phyloP scores from a whole-genome alignment of 2,797 vertebrate species.

The Parauchenoglanis ngamensis region DNA sequence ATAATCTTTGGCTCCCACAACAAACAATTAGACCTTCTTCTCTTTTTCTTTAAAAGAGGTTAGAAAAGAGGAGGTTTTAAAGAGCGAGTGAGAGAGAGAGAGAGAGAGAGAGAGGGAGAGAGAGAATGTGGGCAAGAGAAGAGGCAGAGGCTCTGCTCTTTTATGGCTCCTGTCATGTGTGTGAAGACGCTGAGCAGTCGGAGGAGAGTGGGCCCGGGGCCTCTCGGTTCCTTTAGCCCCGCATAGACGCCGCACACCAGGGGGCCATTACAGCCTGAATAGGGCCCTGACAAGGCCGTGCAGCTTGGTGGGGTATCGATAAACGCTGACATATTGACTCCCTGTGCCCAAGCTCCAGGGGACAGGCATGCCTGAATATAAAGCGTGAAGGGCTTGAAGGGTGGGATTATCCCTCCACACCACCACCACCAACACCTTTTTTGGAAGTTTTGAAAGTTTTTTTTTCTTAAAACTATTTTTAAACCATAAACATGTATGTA shows the following conservation, averaged over 20 bases:
- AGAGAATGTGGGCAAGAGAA: constrained; percentile 60
- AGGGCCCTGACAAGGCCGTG: constrained; percentile 85
- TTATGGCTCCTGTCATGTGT: constrained; percentile 88
- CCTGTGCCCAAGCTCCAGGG: constrained; percentile 77
- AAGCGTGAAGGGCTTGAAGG: constrained; percentile 77
- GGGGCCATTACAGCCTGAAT: constrained; percentile 89
- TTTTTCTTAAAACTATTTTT: not conserved
- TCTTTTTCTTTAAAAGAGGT: constrained; percentile 74
- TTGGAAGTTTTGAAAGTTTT: constrained; percentile 17
- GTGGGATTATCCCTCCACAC: constrained; percentile 46
- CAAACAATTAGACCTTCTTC: constrained; percentile 80
- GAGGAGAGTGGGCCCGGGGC: constrained; percentile 78
- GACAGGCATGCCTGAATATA: constrained; percentile 80
- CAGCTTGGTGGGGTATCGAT: constrained; percentile 87
- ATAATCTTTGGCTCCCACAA: constrained; percentile 82
- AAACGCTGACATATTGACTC: constrained; percentile 90
- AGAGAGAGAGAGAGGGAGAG: constrained; percentile 65
- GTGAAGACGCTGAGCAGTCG: constrained; percentile 76
- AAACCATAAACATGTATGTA: not conserved
- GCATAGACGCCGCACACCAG: constrained; percentile 86
- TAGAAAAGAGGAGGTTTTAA: constrained; percentile 56
- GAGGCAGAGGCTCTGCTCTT: constrained; percentile 75
- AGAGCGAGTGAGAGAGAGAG: constrained; percentile 56
- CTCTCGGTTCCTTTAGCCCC: constrained; percentile 79
- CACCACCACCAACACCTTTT: constrained; percentile 18